A percentile compares a stretch with the other conserved stretches of the same genome.
Conservation (phyloP, 2,888 invertebrate species). For the Cataglyphis albicans region DNA sequence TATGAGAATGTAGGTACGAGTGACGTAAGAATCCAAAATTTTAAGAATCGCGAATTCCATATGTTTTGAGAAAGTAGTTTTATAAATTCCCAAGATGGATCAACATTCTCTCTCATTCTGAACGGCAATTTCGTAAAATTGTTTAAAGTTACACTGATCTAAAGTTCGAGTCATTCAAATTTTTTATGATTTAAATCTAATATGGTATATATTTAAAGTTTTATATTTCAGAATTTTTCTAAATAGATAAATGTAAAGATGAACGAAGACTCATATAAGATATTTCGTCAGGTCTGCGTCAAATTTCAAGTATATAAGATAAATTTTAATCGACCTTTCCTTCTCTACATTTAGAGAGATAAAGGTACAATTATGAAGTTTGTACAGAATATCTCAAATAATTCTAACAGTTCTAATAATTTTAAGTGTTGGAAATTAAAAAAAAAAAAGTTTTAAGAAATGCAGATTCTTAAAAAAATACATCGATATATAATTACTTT, state of each 20-base stretch:
- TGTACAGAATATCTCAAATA: not conserved
- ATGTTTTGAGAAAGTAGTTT: constrained; percentile 22
- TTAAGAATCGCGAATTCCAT: not conserved
- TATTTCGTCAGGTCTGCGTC: not conserved
- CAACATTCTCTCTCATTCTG: not conserved
- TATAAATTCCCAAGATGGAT: constrained; percentile 2
- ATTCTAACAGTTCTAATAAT: not conserved
- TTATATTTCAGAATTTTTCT: constrained; percentile 1
- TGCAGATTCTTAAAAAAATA: not conserved
- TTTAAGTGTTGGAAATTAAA: no score
- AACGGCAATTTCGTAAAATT: not conserved
- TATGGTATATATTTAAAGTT: constrained; percentile 24
- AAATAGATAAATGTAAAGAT: constrained; percentile 14
- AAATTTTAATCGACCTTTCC: not conserved
- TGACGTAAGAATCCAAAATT: not conserved
- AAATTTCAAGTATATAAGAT: not conserved
- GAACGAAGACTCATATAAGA: not conserved
- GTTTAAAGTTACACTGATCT: not conserved
- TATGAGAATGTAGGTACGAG: not conserved
- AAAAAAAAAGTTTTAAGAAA: not conserved
- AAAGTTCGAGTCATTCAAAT: constrained; percentile 16
- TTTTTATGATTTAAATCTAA: constrained; percentile 14
- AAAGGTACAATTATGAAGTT: not conserved
- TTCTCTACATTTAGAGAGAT: not conserved
- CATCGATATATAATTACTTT: not conserved